phyloP scores from a whole-genome alignment of 2,113 vertebrate species.

The Laticauda colubrina region DNA sequence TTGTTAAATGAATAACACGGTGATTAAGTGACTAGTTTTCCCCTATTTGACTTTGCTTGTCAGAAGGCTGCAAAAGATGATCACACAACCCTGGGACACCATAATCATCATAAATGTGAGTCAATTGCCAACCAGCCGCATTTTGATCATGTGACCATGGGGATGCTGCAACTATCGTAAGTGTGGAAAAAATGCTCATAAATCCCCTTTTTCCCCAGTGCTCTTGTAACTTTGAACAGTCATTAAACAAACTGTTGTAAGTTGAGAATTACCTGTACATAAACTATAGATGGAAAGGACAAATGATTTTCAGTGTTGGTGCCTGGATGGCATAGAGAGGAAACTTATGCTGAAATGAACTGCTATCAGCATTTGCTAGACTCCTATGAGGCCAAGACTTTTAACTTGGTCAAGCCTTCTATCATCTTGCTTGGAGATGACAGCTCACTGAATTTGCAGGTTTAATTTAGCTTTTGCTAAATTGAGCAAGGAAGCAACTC shows the following conservation, averaged over 20 bases:
- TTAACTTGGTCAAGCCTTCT: background rate
- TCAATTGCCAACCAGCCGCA: background rate
- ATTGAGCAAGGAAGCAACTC: background rate
- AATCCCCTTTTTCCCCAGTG: background rate
- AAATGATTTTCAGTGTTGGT: background rate
- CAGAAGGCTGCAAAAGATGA: background rate
- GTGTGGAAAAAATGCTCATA: background rate
- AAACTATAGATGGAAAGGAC: background rate
- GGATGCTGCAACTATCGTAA: background rate
- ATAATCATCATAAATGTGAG: background rate
- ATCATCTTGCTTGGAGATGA: background rate
- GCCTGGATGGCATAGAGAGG: background rate
- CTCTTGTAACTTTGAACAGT: background rate
- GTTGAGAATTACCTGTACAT: background rate
- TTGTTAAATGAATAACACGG: background rate
- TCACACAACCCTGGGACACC: background rate
- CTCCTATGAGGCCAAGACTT: background rate
- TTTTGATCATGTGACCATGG: background rate
- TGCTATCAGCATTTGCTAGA: background rate
- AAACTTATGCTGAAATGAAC: background rate
- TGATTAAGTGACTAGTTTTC: background rate
- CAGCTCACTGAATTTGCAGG: background rate
- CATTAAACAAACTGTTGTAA: background rate
- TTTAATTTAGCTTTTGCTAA: background rate
- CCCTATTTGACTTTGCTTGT: background rate